These are phyloP conservation scores for Pyrgilauda ruficollis DNA, from an alignment of 2,113 vertebrate genomes.

Conservation along the genomic window DNA sequence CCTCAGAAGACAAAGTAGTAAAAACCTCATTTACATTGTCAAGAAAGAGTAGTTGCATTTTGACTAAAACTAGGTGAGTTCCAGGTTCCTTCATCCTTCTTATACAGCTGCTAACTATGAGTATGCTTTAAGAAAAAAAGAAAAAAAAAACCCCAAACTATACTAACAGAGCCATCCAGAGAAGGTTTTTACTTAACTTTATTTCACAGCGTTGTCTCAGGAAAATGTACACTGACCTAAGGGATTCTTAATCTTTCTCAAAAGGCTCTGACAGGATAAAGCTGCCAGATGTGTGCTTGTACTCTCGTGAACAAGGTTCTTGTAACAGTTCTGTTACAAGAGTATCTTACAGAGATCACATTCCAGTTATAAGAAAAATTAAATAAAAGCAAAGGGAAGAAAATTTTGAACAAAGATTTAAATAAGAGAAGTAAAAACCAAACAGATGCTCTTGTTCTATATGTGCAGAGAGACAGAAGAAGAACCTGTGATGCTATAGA, in stretches of 20 bases:
- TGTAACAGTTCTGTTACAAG: not conserved
- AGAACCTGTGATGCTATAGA: too few relatives aligned
- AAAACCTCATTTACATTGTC: rapidly evolving
- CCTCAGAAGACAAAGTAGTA: not conserved
- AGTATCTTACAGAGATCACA: not conserved
- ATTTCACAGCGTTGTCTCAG: not conserved
- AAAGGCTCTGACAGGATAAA: not conserved
- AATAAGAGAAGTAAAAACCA: not conserved
- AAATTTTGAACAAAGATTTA: not conserved
- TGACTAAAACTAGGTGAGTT: not conserved
- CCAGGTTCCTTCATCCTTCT: not conserved
- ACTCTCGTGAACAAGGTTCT: not conserved
- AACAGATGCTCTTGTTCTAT: not conserved
- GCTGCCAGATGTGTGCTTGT: not conserved
- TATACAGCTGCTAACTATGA: not conserved
- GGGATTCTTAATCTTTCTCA: not conserved
- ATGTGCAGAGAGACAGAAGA: not conserved
- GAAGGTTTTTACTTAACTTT: not conserved
- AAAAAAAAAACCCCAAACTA: not conserved
- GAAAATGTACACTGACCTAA: not conserved
- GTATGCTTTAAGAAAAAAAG: not conserved
- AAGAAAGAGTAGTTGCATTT: not conserved
- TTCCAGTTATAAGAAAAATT: not conserved
- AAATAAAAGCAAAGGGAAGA: not conserved
- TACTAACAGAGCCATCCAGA: not conserved